These are phyloP conservation scores for Nephrotoma flavescens DNA, from an alignment of 2,888 invertebrate genomes.

Conservation along the genomic window DNA sequence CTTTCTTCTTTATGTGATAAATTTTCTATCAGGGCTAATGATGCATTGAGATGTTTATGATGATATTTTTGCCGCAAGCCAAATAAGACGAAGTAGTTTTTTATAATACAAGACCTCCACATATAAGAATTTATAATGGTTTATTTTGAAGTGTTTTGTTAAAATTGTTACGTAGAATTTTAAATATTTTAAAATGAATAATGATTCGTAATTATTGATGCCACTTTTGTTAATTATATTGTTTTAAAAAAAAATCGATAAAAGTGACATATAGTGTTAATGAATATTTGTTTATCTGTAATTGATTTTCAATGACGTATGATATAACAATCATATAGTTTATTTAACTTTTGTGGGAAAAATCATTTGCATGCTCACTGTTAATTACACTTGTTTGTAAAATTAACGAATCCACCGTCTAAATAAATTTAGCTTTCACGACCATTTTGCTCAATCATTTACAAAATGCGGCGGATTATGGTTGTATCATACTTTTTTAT, in stretches of 20 bases:
- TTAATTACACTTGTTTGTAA: background rate
- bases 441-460: background rate
- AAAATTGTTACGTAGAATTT: background rate
- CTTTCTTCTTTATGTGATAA: background rate
- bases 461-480: background rate
- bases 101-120: background rate
- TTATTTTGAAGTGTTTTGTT: background rate
- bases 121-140: background rate
- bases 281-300: background rate
- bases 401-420: background rate
- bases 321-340: background rate
- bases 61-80: background rate
- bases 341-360: background rate
- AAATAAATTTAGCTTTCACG: background rate
- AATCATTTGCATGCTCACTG: background rate
- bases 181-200: background rate
- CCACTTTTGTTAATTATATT: background rate
- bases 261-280: background rate
- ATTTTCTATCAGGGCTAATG: background rate
- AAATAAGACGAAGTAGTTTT: background rate
- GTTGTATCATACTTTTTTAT: background rate
- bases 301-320: background rate
- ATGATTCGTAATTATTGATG: background rate
- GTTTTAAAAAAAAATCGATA: too few species aligned
- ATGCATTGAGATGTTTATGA: background rate